phyloP scores from a whole-genome alignment of 2,888 invertebrate genomes.

The Lymantria monacha region DNA sequence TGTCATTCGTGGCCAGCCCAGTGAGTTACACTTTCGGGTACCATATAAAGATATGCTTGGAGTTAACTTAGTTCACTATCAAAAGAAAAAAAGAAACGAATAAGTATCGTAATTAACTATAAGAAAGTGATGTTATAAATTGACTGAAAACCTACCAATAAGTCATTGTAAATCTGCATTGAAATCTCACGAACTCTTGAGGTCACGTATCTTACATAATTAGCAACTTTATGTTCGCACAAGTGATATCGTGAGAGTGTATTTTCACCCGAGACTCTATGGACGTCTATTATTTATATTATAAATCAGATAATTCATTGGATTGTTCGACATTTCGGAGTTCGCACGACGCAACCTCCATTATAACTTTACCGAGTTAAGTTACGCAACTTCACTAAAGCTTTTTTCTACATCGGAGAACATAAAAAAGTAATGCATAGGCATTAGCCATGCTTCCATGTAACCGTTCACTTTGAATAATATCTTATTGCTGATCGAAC shows the following conservation, averaged over 20 bases:
- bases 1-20: too few relatives aligned
- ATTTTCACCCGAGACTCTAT: constrained; percentile 16
- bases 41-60: too few relatives aligned
- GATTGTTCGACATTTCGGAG: constrained; percentile 44
- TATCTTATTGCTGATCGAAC: constrained; percentile 59
- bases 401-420: constrained; percentile 44
- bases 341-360: constrained; percentile 42
- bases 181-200: constrained; percentile 3
- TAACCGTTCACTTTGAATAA: constrained; percentile 58
- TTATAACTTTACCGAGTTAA: constrained; percentile 31
- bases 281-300: constrained; percentile 37
- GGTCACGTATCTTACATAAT: constrained; percentile 15
- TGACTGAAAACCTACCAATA: constrained; percentile 2
- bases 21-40: too few relatives aligned
- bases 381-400: constrained; percentile 43
- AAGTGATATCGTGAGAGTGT: constrained; percentile 29
- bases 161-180: constrained; percentile 1
- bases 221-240: constrained; percentile 13
- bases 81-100: background rate
- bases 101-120: background rate
- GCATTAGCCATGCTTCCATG: constrained; percentile 56
- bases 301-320: constrained; percentile 39
- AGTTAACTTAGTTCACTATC: too few relatives aligned
- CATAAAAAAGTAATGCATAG: constrained; percentile 61
- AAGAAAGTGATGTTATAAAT: background rate